Evolutionary conservation across 1,140 invertebrate genomes (phyloP), one percentile per base, ranked within the genome.

Genomic region (Dreissena polymorpha): DNA sequence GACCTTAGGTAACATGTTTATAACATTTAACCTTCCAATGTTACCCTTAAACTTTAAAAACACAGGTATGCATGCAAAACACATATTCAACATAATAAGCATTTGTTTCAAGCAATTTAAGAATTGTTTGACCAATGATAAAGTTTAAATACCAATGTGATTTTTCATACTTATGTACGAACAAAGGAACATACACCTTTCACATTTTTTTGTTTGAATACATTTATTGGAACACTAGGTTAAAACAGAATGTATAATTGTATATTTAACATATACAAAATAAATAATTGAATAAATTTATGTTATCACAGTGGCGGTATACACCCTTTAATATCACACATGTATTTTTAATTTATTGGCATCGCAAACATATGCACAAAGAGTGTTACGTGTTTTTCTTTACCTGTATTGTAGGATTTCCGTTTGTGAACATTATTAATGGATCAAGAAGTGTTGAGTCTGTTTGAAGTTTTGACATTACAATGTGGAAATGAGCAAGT

Each of bases 401-500:
- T 64, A 69, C 67, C 69, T 21, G 75, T 86, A 55, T 27, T 50
- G 83, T 84, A 85, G 5, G 72, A 27, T 27, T 83, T 60, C 82
- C 72, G 12, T 73, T 74, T 23, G 77, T 83, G 49, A 89, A 51
- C 29, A 69, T 77, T 14, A 77, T 50, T 0, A 89, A 51, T 23
- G 85, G 86, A 60, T 85, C 39, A 7, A 89, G 23, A 25, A 86
- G 55, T 29, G 83, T 83, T 13, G 65, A 55, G 12, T 83, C 77
- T 0, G 68, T 79, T 49, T 84, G 67, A 23, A 85, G 29, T 21
- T 81, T n/a, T 68, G 53, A 67, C 27, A 87, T 71, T 8, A 83
- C 75, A 67, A 84, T 60, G n/a, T 73, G 53, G 53, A 80, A 81
- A 64, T 89, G 88, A 14, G 82, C 51, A 18, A 89, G 65, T 23